Base-by-base conservation (phyloP, 2,113 vertebrate genomes). In the Channa maculata region DNA sequence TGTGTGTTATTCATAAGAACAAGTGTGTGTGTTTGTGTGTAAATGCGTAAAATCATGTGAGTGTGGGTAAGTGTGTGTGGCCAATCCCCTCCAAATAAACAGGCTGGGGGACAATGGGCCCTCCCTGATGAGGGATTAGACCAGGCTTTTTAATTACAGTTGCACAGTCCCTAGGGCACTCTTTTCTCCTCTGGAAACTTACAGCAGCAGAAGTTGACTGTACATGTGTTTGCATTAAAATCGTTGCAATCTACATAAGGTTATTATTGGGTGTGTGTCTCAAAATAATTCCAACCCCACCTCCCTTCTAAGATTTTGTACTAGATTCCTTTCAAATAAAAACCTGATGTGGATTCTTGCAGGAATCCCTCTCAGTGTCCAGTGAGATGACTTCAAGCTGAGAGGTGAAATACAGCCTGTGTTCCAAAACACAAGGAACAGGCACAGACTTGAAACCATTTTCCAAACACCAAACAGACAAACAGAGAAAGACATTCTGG, bases 81-180 rank as follows among this genome's bases (percentile, higher is more conserved):
- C 75, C 71, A 70, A 67, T 81, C 71, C 75, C 59, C 77, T 68
- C 33, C 58, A 46, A 87, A 80, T 86, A 89, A 84, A 90, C 80
- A 85, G 77, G 67, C 80, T 76, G 82, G 79, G 82, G 85, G 86
- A 84, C 84, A 79, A 41, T 58, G 76, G 82, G 86, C 74, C 82
- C 58, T 72, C 85, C 74, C 70, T 83, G 72, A 83, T 86, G 82
- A 75, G 58, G 85, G 89, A 91, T 93, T 92, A 91, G 75, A 76
- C 46, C 55, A 59, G 55, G 72, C 83, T 85, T 90, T 86, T 88
- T 91, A 91, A 93, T 91, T 91, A 91, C 84, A 81, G 80, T 77
- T 81, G 66, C 75, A 52, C 57, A 66, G 77, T 86, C 80, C 77
- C 85, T 38, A 44, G 86, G 63, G 75, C 8, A 7, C 75, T 60